Evolutionary conservation across 2,888 invertebrate genomes (phyloP).

Genomic region (Hirtodrosophila duncani): DNA sequence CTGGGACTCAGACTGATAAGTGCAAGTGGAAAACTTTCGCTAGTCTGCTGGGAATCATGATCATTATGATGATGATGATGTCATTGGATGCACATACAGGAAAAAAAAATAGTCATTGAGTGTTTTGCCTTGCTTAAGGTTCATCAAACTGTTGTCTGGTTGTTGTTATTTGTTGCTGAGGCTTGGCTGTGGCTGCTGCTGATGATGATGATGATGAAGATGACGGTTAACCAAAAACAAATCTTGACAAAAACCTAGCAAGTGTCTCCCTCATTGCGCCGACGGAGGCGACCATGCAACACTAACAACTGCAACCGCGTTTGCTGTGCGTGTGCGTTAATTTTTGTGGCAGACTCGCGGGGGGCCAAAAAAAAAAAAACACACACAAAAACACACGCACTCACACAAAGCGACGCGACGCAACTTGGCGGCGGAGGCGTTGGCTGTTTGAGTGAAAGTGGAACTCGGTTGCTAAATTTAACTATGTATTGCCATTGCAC

Average conservation of each 20-base stretch:
- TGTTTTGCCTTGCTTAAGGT: slow-evolving; percentile 35
- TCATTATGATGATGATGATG: slow-evolving; percentile 27
- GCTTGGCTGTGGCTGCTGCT: slow-evolving; percentile 2
- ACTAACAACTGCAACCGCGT: slow-evolving; percentile 9
- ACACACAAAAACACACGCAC: no score
- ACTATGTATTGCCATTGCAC: slow-evolving; percentile 33
- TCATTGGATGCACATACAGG: slow-evolving; percentile 23
- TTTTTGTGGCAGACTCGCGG: no score
- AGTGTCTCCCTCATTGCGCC: slow-evolving; percentile 44
- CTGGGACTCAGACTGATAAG: slow-evolving; percentile 3
- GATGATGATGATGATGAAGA: background rate
- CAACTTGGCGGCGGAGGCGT: slow-evolving; percentile 38
- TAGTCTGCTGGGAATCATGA: background rate
- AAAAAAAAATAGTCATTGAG: slow-evolving; percentile 36
- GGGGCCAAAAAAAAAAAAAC: slow-evolving; percentile 7
- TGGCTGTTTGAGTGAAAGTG: slow-evolving; percentile 66
- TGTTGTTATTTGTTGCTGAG: slow-evolving; percentile 9
- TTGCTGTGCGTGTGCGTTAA: no score
- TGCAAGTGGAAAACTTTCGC: slow-evolving; percentile 37
- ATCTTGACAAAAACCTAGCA: slow-evolving; percentile 66
- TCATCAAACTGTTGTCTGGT: slow-evolving; percentile 55
- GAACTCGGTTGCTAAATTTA: slow-evolving; percentile 75
- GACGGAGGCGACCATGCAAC: slow-evolving; percentile 14
- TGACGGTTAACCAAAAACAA: slow-evolving; percentile 57
- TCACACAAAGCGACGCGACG: slow-evolving; percentile 4